Evolutionary conservation across 2,113 vertebrate species (phyloP).

Genomic region (Microcebus murinus): DNA sequence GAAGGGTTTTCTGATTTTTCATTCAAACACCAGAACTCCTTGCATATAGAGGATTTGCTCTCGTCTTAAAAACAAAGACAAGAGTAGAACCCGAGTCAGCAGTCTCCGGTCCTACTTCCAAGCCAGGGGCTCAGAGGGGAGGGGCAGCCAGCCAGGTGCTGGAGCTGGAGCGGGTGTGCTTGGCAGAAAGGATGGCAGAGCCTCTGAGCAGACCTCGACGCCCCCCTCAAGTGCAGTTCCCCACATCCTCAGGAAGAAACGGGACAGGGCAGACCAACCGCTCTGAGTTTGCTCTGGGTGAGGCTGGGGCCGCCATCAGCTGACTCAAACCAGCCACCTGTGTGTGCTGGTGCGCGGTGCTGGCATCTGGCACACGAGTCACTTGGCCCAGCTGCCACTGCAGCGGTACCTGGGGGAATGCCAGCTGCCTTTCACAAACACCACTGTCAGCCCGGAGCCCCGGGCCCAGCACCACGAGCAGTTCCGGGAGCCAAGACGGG

Average conservation of each 20-base stretch:
- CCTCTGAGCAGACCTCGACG: not conserved
- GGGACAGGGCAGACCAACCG: not conserved
- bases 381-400: not conserved
- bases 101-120: not conserved
- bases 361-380: accelerated
- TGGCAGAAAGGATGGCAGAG: not conserved
- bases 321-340: not conserved
- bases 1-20: not conserved
- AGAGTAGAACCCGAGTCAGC: not conserved
- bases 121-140: accelerated
- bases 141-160: no score
- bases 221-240: not conserved
- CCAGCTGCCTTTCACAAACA: accelerated
- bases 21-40: not conserved
- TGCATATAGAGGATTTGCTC: not conserved
- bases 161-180: accelerated
- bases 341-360: not conserved
- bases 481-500: accelerated
- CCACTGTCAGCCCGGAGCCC: accelerated
- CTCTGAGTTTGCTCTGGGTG: not conserved
- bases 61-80: not conserved
- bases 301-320: not conserved
- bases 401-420: not conserved
- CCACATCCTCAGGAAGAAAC: not conserved
- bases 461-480: not conserved